Conservation (phyloP, 2,797 vertebrate genomes). For the Margarornis squamiger region DNA sequence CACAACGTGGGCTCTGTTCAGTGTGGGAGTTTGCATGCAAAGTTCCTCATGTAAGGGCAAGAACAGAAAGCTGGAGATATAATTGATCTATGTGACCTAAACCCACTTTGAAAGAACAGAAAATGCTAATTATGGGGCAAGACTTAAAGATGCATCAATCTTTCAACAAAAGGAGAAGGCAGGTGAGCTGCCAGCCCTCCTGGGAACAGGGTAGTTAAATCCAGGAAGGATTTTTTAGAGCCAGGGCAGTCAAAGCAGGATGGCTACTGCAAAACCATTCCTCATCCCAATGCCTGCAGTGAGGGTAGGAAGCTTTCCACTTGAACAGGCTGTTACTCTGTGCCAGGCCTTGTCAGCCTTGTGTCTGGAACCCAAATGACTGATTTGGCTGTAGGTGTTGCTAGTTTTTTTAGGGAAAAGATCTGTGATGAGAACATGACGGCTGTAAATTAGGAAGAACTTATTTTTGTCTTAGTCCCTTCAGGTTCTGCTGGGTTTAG, state of each 20-base stretch:
- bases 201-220: constrained; percentile 1
- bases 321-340: neutral
- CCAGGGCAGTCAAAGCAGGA: neutral
- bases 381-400: neutral
- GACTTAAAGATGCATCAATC: neutral
- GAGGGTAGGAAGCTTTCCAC: constrained; percentile 32
- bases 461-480: neutral
- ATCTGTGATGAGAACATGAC: neutral
- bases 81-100: neutral
- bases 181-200: constrained; percentile 28
- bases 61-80: neutral
- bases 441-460: neutral
- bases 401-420: neutral
- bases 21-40: neutral
- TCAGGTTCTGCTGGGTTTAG: neutral
- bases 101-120: neutral
- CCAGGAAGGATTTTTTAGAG: neutral
- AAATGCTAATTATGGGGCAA: neutral
- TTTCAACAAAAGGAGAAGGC: neutral
- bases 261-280: neutral
- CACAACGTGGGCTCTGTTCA: neutral
- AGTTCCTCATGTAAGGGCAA: constrained; percentile 18
- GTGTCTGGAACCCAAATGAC: constrained; percentile 17
- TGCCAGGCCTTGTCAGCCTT: constrained; percentile 22
- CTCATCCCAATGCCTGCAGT: neutral